These are phyloP conservation scores for Eolophus roseicapilla DNA, from an alignment of 2,113 vertebrate genomes.

Conservation along the genomic window DNA sequence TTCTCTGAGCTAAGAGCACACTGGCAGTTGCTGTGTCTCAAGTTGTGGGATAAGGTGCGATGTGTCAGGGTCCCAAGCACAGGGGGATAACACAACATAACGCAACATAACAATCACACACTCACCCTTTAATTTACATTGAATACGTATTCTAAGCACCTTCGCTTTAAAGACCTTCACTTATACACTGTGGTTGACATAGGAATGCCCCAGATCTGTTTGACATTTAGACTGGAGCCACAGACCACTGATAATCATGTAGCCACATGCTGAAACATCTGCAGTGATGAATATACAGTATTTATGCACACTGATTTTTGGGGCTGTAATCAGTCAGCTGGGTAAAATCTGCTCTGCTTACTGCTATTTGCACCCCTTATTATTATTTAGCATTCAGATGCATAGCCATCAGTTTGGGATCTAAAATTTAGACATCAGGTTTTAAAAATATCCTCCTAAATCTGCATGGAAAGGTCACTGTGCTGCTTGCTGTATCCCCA, in stretches of 20 bases:
- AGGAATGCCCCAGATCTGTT: not conserved
- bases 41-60: not conserved
- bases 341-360: not conserved
- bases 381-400: not conserved
- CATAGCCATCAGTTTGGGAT: not conserved
- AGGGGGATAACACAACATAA: not conserved
- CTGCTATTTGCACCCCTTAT: not conserved
- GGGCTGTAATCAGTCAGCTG: not conserved
- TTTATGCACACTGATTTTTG: not conserved
- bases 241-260: not conserved
- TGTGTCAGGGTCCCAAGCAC: not conserved
- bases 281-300: not conserved
- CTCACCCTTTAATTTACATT: not conserved
- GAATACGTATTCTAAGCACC: not conserved
- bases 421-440: not conserved
- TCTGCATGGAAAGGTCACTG: not conserved
- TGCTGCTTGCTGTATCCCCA: not conserved
- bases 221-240: not conserved
- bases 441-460: not conserved
- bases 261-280: not conserved
- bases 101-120: not conserved
- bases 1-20: not conserved
- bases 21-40: not conserved
- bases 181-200: not conserved
- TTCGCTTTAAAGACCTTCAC: not conserved